Evolutionary conservation across 2,888 invertebrate species (phyloP), one percentile per base, ranked within the genome.

Genomic region (Seladonia tumulorum): DNA sequence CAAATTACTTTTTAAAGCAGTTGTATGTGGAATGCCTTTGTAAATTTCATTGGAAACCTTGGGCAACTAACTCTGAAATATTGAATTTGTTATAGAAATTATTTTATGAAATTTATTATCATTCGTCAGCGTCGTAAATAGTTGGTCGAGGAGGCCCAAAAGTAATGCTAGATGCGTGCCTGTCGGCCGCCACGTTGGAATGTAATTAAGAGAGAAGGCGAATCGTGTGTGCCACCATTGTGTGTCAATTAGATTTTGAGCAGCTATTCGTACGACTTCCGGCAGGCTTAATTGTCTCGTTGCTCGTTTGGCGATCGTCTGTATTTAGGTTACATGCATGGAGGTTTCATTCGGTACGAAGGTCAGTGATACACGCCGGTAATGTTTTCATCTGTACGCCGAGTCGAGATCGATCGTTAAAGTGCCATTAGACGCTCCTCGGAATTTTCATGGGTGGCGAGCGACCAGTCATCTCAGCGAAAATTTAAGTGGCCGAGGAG

Each of bases 201-300:
- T 89, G 81, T 76, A 89, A 89, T 80, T 82, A 78, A 81, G 84
- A 81, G 82, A 79, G 73, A 73, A 76, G 86, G 75, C 79, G 79
- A 85, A 76, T 81, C 80, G 78, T 71, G 82, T 83, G 71, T 87
- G 78, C 87, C 35, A 81, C 85, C 85, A 85, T 89, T 83, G 87
- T 85, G 84, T 75, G 90, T 86, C 90, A 92, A 92, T 92, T 92
- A 90, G 89, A 90, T 91, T 88, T 91, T 85, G 88, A 87, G 88
- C 88, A 83, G 83, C 79, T 75, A 84, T 86, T 90, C 89, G 87
- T 88, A 88, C 86, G 90, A 90, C 90, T 92, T 91, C 90, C 90
- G 88, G 81, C 76, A 76, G 83, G 86, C 82, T 90, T 92, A 92
- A 92, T 92, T 90, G 89, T 92, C 89, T 91, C 88, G 89, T 90